Base-by-base conservation (phyloP, 1,140 invertebrate species). In the Lasioglossum baleicum region DNA sequence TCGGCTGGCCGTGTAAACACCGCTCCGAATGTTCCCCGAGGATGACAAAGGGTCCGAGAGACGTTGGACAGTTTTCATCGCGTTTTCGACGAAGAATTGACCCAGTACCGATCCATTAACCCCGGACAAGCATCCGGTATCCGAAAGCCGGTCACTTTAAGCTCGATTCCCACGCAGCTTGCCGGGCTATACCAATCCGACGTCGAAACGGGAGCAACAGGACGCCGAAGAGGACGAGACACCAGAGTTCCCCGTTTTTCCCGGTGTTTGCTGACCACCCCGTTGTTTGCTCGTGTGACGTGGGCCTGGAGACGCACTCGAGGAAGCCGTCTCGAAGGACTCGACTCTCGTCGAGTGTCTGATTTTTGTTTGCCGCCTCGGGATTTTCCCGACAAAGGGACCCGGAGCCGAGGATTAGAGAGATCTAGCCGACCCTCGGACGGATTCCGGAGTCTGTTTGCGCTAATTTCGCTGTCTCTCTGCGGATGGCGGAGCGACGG, bases 151-250 rank as follows among this genome's bases (percentile, higher is more conserved):
- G 26, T 73, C 75, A 63, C 64, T 82, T 69, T 61, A 61, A 44
- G 70, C 69, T 71, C 35, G 56, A 61, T 83, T 84, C 73, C 82
- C 82, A 81, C 83, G 78, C 68, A 51, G 22, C 67, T 2, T n/a
- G 48, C 7, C 5, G 17, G 6, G 13, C 51, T 20, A 42, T 22
- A 68, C 63, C 71, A 82, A 78, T 80, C 75, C 11, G 81, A 68
- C 71, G 84, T 83, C 71, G 76, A 88, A 88, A 88, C 85, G 87
- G 86, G 84, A 90, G 88, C 89, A 89, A 89, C 87, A 87, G 89
- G 83, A 85, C 17, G 69, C 82, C 5, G 15, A 3, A 17, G 15
- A 11, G 15, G 15, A 35, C 35, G 35, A 35, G 35, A 35, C 35
- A 35, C 35, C 75, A 63, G 74, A 17, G 65, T 79, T 82, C 80